Evolutionary conservation across 2,797 vertebrate genomes (phyloP).

Genomic region (Leptoclinus maculatus): DNA sequence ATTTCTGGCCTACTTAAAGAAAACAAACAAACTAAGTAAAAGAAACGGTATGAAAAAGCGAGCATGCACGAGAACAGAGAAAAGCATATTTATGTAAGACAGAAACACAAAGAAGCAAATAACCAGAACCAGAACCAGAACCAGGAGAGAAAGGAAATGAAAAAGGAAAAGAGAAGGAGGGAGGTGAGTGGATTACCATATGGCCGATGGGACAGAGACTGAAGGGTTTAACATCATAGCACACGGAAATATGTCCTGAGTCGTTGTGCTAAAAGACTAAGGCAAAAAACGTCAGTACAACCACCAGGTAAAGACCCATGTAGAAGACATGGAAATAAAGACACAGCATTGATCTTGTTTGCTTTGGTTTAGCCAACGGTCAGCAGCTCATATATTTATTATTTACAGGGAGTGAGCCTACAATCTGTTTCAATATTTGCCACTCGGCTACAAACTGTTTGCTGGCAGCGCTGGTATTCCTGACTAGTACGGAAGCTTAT

Average conservation of each 20-base stretch:
- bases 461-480: slow-evolving; percentile 14
- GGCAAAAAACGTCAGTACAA: background rate
- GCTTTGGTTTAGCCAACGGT: background rate
- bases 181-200: slow-evolving; percentile 54
- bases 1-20: slow-evolving; percentile 43
- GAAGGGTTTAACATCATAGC: slow-evolving; percentile 25
- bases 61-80: background rate
- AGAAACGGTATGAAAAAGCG: background rate
- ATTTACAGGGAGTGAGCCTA: background rate
- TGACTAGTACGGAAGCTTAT: slow-evolving; percentile 33
- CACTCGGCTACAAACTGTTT: background rate
- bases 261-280: background rate
- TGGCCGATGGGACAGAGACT: slow-evolving; percentile 34
- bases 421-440: slow-evolving; percentile 4
- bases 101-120: slow-evolving; percentile 30
- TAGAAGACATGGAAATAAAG: background rate
- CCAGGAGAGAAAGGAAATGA: background rate
- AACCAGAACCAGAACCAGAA: background rate
- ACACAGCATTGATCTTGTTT: background rate
- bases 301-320: background rate
- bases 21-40: slow-evolving; percentile 4
- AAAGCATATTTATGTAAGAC: slow-evolving; percentile 9
- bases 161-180: slow-evolving; percentile 8
- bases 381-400: background rate
- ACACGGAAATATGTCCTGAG: slow-evolving; percentile 39